Evolutionary conservation across 2,113 vertebrate species (phyloP).

Genomic region (Drymodes brunneopygia): DNA sequence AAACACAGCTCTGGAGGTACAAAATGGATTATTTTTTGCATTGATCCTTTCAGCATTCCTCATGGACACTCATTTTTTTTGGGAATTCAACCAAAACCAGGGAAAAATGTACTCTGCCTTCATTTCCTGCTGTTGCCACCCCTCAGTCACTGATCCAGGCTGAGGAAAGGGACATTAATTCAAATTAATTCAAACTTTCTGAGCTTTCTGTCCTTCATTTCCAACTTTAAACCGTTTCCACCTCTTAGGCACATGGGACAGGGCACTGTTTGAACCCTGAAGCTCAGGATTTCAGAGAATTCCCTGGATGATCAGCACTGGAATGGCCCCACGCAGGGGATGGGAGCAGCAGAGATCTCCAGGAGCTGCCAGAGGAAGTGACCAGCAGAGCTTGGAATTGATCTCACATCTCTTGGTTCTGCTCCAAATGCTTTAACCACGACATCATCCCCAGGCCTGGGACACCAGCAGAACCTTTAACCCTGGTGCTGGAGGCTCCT

Average conservation of each 20-base stretch:
- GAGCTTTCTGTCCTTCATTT: not conserved
- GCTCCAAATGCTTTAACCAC: constrained; percentile 17
- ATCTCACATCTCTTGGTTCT: constrained; percentile 26
- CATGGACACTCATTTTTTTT: not conserved
- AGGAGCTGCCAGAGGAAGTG: constrained; percentile 16
- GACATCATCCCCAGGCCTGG: constrained; percentile 4
- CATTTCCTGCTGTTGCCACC: not conserved
- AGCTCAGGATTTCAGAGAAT: not conserved
- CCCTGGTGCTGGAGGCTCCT: not conserved
- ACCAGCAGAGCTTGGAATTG: constrained; percentile 9
- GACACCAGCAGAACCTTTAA: not conserved
- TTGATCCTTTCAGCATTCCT: not conserved
- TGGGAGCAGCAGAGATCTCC: not conserved
- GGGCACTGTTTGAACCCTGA: not conserved
- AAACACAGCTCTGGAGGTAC: not conserved
- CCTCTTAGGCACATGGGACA: not conserved
- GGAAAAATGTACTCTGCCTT: not conserved
- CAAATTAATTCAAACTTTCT: not conserved
- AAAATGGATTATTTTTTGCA: not conserved
- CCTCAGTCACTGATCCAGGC: not conserved
- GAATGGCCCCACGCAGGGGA: not conserved
- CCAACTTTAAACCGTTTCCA: not conserved
- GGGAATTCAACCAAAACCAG: not conserved
- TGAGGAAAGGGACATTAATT: not conserved
- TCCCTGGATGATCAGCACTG: not conserved